Percentiles rank a stretch among this genome's conserved stretches.
Conservation (phyloP, 1,140 invertebrate genomes). For the Archegozetes longisetosus region DNA sequence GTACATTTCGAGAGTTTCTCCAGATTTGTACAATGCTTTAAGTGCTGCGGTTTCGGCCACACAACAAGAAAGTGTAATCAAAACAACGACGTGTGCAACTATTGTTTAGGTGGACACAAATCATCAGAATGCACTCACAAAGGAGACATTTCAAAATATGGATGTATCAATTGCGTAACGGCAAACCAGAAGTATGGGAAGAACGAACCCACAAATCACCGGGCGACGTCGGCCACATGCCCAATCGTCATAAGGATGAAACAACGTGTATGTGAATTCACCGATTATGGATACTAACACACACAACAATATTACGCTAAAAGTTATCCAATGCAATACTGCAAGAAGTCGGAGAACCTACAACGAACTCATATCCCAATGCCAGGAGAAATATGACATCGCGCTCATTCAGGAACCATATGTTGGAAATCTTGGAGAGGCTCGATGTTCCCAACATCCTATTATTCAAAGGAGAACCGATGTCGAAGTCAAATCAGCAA, state of each 20-base stretch:
- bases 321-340: neutral
- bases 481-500: neutral
- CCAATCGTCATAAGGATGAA: neutral
- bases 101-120: neutral
- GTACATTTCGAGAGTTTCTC: neutral
- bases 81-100: neutral
- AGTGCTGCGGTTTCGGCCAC: neutral
- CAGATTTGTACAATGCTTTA: neutral
- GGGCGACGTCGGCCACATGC: neutral
- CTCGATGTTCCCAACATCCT: neutral
- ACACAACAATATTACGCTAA: neutral
- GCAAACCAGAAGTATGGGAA: neutral
- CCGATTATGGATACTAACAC: neutral
- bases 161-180: neutral
- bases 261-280: neutral
- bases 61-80: neutral
- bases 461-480: neutral
- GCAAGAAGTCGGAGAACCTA: neutral
- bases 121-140: neutral
- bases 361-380: neutral
- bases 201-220: neutral
- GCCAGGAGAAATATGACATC: slow-evolving; percentile 5
- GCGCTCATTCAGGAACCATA: neutral
- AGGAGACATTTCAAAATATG: neutral
- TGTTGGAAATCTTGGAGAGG: neutral